Evolutionary conservation across 2,113 vertebrate species (phyloP).

Genomic region (Picathartes gymnocephalus): DNA sequence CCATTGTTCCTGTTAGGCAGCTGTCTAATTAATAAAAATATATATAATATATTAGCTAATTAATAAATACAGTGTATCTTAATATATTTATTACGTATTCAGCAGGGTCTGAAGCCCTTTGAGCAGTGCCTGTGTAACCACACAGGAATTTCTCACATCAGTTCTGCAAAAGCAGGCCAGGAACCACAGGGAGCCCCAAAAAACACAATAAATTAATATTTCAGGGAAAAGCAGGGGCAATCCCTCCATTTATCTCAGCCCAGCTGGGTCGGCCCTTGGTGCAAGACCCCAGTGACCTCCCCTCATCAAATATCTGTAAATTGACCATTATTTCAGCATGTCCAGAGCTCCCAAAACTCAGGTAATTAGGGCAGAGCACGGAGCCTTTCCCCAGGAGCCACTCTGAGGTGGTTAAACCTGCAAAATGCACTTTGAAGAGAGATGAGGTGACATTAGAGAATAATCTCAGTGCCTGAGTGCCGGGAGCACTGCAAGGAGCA

Average conservation of each 20-base stretch:
- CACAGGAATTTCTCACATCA: neutral
- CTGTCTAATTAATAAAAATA: neutral
- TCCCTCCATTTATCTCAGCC: neutral
- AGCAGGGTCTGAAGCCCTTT: neutral
- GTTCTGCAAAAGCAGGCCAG: accelerated
- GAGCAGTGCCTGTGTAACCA: neutral
- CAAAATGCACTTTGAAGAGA: neutral
- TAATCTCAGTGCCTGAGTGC: neutral
- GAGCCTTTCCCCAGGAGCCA: neutral
- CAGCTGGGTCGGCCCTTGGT: neutral
- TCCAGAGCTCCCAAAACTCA: neutral
- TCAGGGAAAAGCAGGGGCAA: neutral
- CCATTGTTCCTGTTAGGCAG: neutral
- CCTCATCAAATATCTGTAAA: neutral
- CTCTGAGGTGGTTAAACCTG: accelerated
- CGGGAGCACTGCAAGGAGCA: neutral
- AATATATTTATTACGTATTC: accelerated
- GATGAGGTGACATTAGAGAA: accelerated
- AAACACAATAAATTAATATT: neutral
- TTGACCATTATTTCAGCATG: accelerated
- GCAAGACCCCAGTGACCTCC: neutral
- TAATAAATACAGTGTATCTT: neutral
- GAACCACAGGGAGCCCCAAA: neutral
- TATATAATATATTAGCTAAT: neutral
- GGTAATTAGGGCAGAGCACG: accelerated